Evolutionary conservation across 2,888 invertebrate genomes (phyloP).

Genomic region (Patella caerulea): DNA sequence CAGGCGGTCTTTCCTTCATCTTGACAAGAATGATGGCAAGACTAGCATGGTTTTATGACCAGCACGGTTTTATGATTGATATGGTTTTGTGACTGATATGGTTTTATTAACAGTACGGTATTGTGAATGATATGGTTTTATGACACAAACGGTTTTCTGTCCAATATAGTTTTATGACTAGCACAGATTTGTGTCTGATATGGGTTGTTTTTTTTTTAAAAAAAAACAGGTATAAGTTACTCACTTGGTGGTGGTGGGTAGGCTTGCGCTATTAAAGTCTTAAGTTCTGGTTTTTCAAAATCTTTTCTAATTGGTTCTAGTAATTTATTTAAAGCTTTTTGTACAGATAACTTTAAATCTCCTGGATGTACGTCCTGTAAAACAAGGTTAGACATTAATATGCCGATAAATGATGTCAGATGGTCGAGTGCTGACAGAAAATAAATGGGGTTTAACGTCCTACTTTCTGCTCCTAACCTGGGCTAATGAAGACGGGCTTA

Average conservation of each 20-base stretch:
- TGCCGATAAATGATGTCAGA: background rate
- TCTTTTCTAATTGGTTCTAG: conserved; percentile 89
- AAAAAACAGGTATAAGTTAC: background rate
- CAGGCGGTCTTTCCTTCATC: no score
- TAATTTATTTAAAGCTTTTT: conserved; percentile 86
- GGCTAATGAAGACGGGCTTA: no score
- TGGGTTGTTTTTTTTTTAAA: background rate
- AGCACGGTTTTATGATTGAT: no score
- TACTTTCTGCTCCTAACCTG: background rate
- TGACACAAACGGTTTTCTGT: no score
- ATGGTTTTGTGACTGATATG: no score
- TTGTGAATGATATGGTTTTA: no score
- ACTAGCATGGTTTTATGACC: no score
- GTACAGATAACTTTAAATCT: conserved; percentile 90
- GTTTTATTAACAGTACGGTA: no score
- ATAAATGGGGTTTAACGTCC: background rate
- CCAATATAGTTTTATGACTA: no score
- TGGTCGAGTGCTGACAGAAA: background rate
- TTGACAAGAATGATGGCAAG: no score
- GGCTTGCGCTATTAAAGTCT: conserved; percentile 84
- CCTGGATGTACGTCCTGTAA: conserved; percentile 84
- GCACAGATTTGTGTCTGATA: no score
- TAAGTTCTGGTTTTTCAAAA: conserved; percentile 85
- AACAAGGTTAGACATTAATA: conserved; percentile 1
- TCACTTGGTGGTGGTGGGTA: conserved; percentile 78